Conservation (phyloP, 30 jellyfish, hydroid and myxozoan genomes). For the Hydra vulgaris region DNA sequence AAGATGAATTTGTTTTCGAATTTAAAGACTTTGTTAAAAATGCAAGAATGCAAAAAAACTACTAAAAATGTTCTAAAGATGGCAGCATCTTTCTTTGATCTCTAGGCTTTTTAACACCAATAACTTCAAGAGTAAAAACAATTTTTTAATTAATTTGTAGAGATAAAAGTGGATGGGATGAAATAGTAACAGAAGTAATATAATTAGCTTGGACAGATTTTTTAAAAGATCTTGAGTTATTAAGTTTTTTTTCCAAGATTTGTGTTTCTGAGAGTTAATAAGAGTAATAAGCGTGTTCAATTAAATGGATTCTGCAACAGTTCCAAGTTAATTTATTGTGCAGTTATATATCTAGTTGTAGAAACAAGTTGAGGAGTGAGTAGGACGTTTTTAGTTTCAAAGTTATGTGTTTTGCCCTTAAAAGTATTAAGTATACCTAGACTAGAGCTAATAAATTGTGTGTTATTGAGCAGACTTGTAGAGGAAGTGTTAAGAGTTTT, state of each 20-base stretch:
- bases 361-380: neutral
- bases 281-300: neutral
- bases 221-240: neutral
- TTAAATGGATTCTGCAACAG: conserved; percentile 4
- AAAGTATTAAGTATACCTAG: neutral
- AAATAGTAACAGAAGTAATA: neutral
- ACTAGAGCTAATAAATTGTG: too few relatives aligned
- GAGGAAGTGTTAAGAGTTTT: too few relatives aligned
- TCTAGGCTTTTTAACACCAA: conserved; percentile 1
- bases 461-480: too few relatives aligned
- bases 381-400: neutral
- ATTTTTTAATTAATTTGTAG: neutral
- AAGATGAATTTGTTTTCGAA: neutral
- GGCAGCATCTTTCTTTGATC: neutral
- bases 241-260: neutral
- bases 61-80: neutral
- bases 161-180: conserved; percentile 6
- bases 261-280: neutral
- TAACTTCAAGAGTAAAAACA: too few relatives aligned
- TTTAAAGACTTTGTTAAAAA: neutral
- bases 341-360: too few relatives aligned
- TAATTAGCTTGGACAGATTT: neutral
- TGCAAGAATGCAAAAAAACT: neutral
- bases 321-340: neutral
- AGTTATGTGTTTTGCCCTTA: neutral